Conservation (phyloP, 2,888 invertebrate genomes). For the Drosophila mayaguana region DNA sequence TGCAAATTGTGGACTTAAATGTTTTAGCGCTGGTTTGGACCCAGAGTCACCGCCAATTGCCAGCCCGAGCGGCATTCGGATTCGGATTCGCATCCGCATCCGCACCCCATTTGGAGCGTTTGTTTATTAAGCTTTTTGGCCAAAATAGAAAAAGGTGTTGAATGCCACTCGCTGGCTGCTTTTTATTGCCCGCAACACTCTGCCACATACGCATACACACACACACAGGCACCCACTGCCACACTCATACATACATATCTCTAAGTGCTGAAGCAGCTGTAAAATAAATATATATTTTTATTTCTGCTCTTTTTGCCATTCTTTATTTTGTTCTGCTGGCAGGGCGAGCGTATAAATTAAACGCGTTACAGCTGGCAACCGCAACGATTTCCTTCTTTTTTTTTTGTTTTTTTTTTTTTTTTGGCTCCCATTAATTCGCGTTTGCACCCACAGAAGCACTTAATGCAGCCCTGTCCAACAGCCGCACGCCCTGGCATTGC, state of each 20-base stretch:
- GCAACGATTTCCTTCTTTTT: constrained; percentile 59
- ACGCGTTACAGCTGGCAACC: constrained; percentile 81
- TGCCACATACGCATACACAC: constrained; percentile 23
- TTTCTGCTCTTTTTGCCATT: constrained; percentile 61
- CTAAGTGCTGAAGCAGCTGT: constrained; percentile 79
- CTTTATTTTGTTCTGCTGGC: constrained; percentile 62
- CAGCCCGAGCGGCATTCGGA: constrained; percentile 16
- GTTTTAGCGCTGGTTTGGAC: constrained; percentile 72
- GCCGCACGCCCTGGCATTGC: constrained; percentile 27
- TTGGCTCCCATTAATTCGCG: constrained; percentile 65
- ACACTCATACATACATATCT: constrained; percentile 12
- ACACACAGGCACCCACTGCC: constrained; percentile 17
- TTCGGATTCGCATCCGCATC: constrained; percentile 43
- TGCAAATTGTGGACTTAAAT: constrained; percentile 82
- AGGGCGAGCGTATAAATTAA: constrained; percentile 75
- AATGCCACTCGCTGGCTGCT: constrained; percentile 77
- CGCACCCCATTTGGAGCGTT: constrained; percentile 70
- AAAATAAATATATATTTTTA: constrained; percentile 81
- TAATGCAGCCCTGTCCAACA: constrained; percentile 61
- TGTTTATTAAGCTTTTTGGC: constrained; percentile 78
- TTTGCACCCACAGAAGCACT: constrained; percentile 77
- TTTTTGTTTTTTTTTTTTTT: constrained; percentile 20
- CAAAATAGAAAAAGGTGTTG: constrained; percentile 76
- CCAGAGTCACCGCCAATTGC: constrained; percentile 47
- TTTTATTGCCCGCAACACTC: constrained; percentile 66